Evolutionary conservation across 2,888 invertebrate genomes (phyloP), one percentile per base, ranked within the genome.

Genomic region (Drosophila monieri): DNA sequence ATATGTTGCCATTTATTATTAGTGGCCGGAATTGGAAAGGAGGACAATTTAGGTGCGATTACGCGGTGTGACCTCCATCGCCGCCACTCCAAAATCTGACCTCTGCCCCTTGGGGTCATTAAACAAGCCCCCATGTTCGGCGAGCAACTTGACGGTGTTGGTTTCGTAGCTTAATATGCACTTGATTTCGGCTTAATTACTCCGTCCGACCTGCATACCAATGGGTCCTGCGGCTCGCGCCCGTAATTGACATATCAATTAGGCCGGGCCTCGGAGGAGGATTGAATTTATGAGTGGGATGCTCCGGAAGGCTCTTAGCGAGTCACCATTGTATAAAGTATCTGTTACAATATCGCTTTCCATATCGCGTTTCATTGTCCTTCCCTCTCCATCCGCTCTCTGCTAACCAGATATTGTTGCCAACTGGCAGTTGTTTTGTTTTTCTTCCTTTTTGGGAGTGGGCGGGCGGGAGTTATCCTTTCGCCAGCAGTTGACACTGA

Each of bases 151-250:
- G 18, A 15, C 30, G 65, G 30, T 32, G n/a, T 46, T 15, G 53
- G 64, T 47, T 65, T 54, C 66, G 41, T 65, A 60, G 78, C 65
- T 73, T 75, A 85, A 80, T 83, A 84, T 71, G 67, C 80, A 83
- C 85, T 85, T 80, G 84, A 80, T 80, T 83, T 79, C 62, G 53
- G 71, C 80, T 80, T 80, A 85, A 80, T 85, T 80, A 75, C 80
- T 61, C 46, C 81, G 57, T 69, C 77, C 73, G 58, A 71, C 52
- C 60, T 53, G 47, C 60, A 59, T 66, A 66, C 68, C 69, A 68
- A 68, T 66, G 37, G 58, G 44, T 27, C 53, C 23, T 30, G 62
- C 65, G 53, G 65, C 53, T 53, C 8, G 46, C 64, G 46, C 43
- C 37, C 15, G 10, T 67, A 66, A 66, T 67, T 66, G 66, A 44